phyloP scores from a whole-genome alignment of 37 sponge, comb jelly and placozoan species.

The Trichoplax adhaerens region DNA sequence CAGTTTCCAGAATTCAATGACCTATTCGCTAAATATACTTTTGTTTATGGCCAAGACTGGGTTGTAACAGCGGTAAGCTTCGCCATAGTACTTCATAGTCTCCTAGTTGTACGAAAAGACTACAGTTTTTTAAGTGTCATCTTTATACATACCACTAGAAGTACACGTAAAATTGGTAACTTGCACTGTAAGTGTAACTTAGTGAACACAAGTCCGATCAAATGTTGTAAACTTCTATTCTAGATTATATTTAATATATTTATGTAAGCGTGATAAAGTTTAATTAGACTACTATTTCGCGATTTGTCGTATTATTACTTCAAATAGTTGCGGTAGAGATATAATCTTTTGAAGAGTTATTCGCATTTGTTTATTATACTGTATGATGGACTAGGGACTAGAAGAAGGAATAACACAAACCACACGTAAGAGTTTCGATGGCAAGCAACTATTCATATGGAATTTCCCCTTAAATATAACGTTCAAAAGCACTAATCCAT shows the following conservation, averaged over 20 bases:
- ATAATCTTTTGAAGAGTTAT: too few relatives aligned
- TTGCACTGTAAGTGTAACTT: not conserved
- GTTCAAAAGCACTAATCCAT: conserved; percentile 88
- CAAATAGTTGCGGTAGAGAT: too few relatives aligned
- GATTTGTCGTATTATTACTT: not conserved
- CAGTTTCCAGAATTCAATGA: conserved; percentile 81
- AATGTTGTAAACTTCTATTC: not conserved
- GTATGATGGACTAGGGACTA: conserved; percentile 30
- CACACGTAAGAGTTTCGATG: conserved; percentile 50
- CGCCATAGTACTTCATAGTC: too few relatives aligned
- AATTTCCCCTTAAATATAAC: conserved; percentile 92
- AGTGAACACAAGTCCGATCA: not conserved
- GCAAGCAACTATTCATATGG: conserved; percentile 71
- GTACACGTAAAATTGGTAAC: not conserved
- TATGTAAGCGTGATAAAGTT: not conserved
- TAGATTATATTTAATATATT: not conserved
- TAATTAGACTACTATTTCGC: not conserved
- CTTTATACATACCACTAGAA: not conserved
- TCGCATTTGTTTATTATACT: too few relatives aligned
- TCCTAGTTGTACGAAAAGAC: too few relatives aligned
- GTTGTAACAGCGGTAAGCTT: conserved; percentile 55
- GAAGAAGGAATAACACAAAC: conserved; percentile 96
- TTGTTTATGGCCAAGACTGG: conserved; percentile 90
- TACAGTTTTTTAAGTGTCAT: too few relatives aligned
- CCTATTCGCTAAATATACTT: conserved; percentile 82